These are phyloP conservation scores for Drosophila kambysellisi DNA, from an alignment of 2,888 invertebrate species.

Conservation along the genomic window DNA sequence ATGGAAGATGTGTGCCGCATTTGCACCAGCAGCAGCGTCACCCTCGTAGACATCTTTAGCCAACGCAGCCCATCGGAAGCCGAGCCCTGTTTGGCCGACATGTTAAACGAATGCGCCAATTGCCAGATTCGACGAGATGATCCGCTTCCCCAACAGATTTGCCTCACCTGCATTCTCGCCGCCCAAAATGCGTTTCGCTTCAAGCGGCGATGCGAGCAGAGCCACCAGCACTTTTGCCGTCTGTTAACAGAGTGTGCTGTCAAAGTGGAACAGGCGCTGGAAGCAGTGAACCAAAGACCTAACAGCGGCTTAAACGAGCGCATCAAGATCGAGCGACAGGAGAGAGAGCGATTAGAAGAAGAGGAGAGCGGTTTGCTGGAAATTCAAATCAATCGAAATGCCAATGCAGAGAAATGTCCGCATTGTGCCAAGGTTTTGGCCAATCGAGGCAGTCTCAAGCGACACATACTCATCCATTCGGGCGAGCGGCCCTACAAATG, in stretches of 20 bases:
- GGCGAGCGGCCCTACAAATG: constrained; percentile 27
- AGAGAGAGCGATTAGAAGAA: neutral
- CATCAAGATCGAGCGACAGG: constrained; percentile 3
- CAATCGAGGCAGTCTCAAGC: constrained; percentile 16
- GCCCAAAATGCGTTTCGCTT: constrained; percentile 71
- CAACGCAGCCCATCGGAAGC: constrained; percentile 15
- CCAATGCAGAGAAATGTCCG: constrained; percentile 1
- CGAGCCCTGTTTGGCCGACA: constrained; percentile 53
- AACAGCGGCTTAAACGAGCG: neutral
- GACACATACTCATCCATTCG: constrained; percentile 26
- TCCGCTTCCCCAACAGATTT: constrained; percentile 76
- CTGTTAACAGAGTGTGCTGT: constrained; percentile 15
- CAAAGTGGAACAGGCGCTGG: constrained; percentile 3
- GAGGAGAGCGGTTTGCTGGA: neutral
- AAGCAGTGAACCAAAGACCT: neutral
- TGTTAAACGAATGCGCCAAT: constrained; percentile 63
- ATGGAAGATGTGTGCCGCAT: constrained; percentile 64
- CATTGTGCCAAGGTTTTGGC: constrained; percentile 10
- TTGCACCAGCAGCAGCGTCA: constrained; percentile 51
- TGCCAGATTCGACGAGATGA: constrained; percentile 45
- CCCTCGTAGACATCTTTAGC: constrained; percentile 55
- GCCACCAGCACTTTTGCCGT: constrained; percentile 60
- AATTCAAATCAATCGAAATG: neutral
- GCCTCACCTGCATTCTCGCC: constrained; percentile 67
- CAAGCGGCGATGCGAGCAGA: constrained; percentile 73